A percentile compares a stretch with the other conserved stretches of the same genome.
phyloP scores from a whole-genome alignment of 2,888 invertebrate genomes.

The Tryphoninae sp. region DNA sequence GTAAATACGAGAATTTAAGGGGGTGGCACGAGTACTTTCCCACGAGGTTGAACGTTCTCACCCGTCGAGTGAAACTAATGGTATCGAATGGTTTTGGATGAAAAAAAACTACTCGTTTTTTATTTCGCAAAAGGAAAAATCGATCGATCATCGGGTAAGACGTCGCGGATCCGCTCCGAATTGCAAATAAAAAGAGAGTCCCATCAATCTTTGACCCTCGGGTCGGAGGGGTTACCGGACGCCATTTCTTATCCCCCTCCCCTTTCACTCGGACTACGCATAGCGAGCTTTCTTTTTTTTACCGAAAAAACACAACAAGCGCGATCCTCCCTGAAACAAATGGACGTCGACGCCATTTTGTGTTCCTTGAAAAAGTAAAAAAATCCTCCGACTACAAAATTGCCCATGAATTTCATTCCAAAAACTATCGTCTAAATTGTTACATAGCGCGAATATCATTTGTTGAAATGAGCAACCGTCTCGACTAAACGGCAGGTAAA shows the following conservation, averaged over 20 bases:
- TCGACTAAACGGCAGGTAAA: background rate
- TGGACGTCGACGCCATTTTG: too few relatives aligned
- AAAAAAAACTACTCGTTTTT: constrained; percentile 6
- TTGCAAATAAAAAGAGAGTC: constrained; percentile 8
- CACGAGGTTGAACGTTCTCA: constrained; percentile 15
- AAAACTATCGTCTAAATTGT: background rate
- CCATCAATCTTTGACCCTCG: constrained; percentile 11
- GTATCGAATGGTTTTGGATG: background rate
- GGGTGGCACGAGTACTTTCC: background rate
- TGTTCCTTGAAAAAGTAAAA: too few relatives aligned
- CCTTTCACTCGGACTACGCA: too few relatives aligned
- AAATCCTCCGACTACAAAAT: too few relatives aligned
- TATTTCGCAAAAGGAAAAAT: constrained; percentile 3
- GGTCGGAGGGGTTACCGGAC: background rate
- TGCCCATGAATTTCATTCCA: background rate
- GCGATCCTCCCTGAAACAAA: too few relatives aligned
- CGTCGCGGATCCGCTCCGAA: background rate
- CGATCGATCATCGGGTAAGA: background rate
- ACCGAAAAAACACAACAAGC: too few relatives aligned
- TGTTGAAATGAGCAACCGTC: background rate
- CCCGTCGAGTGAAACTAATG: background rate
- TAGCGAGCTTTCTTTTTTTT: too few relatives aligned
- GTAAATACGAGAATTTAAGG: constrained; percentile 20
- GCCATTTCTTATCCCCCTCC: background rate
- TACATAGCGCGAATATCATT: background rate